Evolutionary conservation across 2,113 vertebrate genomes (phyloP).

Genomic region (Oryzias curvinotus): DNA sequence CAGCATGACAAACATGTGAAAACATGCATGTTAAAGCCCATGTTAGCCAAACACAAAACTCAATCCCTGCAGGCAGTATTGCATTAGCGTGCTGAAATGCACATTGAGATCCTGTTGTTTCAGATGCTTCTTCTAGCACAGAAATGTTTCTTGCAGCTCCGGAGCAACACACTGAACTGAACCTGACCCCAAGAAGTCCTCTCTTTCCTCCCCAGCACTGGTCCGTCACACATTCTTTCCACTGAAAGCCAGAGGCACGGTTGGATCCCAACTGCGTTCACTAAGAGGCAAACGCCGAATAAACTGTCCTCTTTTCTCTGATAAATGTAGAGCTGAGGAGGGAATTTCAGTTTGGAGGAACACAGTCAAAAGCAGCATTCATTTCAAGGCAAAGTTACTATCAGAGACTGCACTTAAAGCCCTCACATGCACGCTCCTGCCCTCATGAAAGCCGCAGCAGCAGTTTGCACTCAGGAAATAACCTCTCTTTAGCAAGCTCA

Average conservation of each 20-base stretch:
- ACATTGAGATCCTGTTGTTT: slow-evolving; percentile 34
- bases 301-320: slow-evolving; percentile 11
- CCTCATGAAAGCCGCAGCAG: not conserved
- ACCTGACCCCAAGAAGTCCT: slow-evolving; percentile 11
- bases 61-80: slow-evolving; percentile 18
- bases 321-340: not conserved
- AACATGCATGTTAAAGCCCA: too few species aligned
- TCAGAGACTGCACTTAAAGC: slow-evolving; percentile 5
- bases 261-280: not conserved
- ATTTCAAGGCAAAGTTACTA: too few species aligned
- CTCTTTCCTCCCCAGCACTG: slow-evolving; percentile 3
- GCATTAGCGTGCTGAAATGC: slow-evolving; percentile 59
- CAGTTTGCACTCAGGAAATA: slow-evolving; percentile 30
- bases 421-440: slow-evolving; percentile 7
- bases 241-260: slow-evolving; percentile 2
- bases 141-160: not conserved
- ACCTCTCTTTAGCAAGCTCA: slow-evolving; percentile 29
- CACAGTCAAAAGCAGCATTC: slow-evolving; percentile 10
- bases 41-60: not conserved
- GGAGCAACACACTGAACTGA: slow-evolving; percentile 21
- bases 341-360: not conserved
- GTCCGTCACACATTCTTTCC: not conserved
- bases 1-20: not conserved
- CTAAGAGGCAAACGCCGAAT: not conserved
- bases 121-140: slow-evolving; percentile 26